Percentiles rank a stretch among this genome's conserved stretches.
Evolutionary conservation across 1,140 invertebrate genomes (phyloP).

Genomic region (Nautilus pompilius): DNA sequence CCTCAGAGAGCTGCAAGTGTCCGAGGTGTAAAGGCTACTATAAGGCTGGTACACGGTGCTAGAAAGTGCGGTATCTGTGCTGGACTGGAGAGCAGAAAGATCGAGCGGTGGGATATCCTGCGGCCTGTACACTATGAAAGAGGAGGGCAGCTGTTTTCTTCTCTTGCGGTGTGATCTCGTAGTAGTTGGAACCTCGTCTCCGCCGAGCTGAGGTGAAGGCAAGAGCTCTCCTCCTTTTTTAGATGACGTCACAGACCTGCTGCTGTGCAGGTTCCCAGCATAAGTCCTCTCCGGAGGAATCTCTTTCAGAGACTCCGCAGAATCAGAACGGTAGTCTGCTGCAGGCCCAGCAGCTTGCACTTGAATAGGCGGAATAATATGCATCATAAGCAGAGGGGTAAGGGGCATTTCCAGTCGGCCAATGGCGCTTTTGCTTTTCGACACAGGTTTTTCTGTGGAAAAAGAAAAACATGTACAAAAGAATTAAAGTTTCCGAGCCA

Average conservation of each 20-base stretch:
- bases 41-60: not conserved
- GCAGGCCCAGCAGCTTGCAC: not conserved
- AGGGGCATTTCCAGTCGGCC: not conserved
- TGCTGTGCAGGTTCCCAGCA: not conserved
- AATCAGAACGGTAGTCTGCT: not conserved
- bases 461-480: too few relatives aligned
- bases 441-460: too few relatives aligned
- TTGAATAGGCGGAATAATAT: not conserved
- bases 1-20: too few relatives aligned
- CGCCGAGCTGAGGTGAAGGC: not conserved
- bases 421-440: too few relatives aligned
- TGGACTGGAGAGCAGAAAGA: not conserved
- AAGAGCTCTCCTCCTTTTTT: not conserved
- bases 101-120: not conserved
- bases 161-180: not conserved
- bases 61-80: not conserved
- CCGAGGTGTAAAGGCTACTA: not conserved
- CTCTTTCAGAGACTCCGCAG: not conserved
- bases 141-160: not conserved
- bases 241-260: not conserved
- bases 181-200: too few relatives aligned
- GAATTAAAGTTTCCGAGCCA: too few relatives aligned
- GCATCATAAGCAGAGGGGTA: not conserved
- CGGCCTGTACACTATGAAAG: slow-evolving; percentile 1
- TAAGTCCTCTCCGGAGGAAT: slow-evolving; percentile 1